phyloP scores from a whole-genome alignment of 2,797 vertebrate species.

The Lerista edwardsae region DNA sequence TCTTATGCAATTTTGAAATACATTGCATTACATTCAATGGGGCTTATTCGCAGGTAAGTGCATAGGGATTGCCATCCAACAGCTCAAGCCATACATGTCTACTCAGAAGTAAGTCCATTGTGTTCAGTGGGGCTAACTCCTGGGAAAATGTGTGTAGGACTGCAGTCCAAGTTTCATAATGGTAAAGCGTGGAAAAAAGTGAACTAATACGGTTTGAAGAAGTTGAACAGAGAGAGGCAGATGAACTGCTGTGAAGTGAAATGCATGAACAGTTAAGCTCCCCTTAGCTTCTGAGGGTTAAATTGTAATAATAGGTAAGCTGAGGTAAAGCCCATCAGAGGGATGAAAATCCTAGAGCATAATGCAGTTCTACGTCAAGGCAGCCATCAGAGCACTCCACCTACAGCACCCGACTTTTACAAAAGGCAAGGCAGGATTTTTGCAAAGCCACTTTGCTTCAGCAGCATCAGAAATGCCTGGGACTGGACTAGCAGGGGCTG shows the following conservation, averaged over 20 bases:
- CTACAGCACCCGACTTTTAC: neutral
- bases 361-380: neutral
- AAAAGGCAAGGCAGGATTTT: fast-evolving
- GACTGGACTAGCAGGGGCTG: fast-evolving
- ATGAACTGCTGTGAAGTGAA: constrained; percentile 3
- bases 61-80: too few species aligned
- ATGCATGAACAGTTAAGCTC: constrained; percentile 1
- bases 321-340: constrained; percentile 28
- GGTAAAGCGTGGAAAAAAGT: neutral
- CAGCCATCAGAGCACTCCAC: neutral
- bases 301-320: constrained; percentile 18
- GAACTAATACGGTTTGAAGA: constrained; percentile 7
- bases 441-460: fast-evolving
- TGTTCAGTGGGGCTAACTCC: too few species aligned
- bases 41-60: too few species aligned
- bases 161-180: neutral
- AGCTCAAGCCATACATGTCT: too few species aligned
- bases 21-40: too few species aligned
- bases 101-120: too few species aligned
- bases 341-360: constrained; percentile 10
- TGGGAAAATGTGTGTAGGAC: too few species aligned
- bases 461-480: neutral
- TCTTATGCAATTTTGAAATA: too few species aligned
- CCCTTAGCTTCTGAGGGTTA: constrained; percentile 7
- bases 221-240: constrained; percentile 22